Conservation (phyloP, 2,797 vertebrate species). For the Leptoclinus maculatus region DNA sequence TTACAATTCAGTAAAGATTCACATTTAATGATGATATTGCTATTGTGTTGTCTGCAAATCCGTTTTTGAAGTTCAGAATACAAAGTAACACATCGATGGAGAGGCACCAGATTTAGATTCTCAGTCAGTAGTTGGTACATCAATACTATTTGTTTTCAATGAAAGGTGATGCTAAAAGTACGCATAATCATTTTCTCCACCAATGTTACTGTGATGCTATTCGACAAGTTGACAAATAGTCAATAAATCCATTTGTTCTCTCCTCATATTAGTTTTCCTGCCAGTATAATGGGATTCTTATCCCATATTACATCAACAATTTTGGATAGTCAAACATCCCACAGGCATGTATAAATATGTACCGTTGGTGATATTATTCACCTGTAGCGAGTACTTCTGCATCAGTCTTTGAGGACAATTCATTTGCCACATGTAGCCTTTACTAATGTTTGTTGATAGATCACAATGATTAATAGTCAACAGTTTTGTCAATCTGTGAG, state of each 20-base stretch:
- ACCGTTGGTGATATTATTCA: slow-evolving; percentile 27
- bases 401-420: slow-evolving; percentile 34
- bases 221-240: slow-evolving; percentile 23
- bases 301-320: slow-evolving; percentile 30
- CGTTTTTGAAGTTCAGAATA: neutral
- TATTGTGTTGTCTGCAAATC: neutral
- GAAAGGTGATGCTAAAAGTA: neutral
- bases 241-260: slow-evolving; percentile 25
- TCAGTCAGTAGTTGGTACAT: neutral
- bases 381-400: slow-evolving; percentile 21
- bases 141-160: neutral
- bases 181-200: neutral
- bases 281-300: slow-evolving; percentile 28
- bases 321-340: slow-evolving; percentile 36
- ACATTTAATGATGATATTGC: slow-evolving; percentile 13
- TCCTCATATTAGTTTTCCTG: slow-evolving; percentile 1
- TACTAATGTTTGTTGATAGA: slow-evolving; percentile 61
- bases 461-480: slow-evolving; percentile 62
- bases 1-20: neutral
- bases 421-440: slow-evolving; percentile 44
- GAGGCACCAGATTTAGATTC: neutral
- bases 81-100: neutral
- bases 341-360: slow-evolving; percentile 47
- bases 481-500: slow-evolving; percentile 46
- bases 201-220: slow-evolving; percentile 2